Percentiles rank a stretch among this genome's conserved stretches.
Conservation (phyloP, 2,113 vertebrate genomes). For the Haemorhous mexicanus region DNA sequence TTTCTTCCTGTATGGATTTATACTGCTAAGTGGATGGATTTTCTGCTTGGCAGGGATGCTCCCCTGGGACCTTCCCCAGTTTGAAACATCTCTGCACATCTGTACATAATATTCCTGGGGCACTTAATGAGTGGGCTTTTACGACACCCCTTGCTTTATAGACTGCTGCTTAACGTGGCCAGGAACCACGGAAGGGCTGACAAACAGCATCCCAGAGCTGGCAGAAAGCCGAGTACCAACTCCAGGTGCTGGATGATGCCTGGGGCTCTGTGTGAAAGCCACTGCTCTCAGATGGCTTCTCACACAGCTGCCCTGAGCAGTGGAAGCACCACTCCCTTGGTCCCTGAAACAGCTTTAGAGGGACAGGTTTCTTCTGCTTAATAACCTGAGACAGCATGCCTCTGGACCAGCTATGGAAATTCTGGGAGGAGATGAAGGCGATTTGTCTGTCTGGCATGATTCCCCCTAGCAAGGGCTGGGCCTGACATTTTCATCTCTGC, state of each 20-base stretch:
- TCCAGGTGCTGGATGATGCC: not conserved
- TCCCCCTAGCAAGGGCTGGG: not conserved
- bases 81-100: slow-evolving; percentile 56
- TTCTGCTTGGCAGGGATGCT: slow-evolving; percentile 59
- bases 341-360: not conserved
- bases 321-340: not conserved
- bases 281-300: not conserved
- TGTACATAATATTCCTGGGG: slow-evolving; percentile 37
- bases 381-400: not conserved
- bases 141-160: not conserved
- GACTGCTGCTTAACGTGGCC: not conserved
- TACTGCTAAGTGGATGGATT: slow-evolving; percentile 61
- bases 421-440: not conserved
- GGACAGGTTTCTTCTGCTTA: not conserved
- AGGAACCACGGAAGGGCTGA: not conserved
- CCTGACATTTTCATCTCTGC: slow-evolving; percentile 4
- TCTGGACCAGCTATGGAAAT: not conserved
- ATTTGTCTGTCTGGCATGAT: not conserved
- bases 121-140: not conserved
- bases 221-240: fast-evolving
- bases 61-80: slow-evolving; percentile 22
- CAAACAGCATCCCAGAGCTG: fast-evolving
- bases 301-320: not conserved
- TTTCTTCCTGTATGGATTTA: slow-evolving; percentile 68
- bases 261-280: not conserved